Conservation (phyloP, 2,113 vertebrate genomes). For the Hippotragus niger region DNA sequence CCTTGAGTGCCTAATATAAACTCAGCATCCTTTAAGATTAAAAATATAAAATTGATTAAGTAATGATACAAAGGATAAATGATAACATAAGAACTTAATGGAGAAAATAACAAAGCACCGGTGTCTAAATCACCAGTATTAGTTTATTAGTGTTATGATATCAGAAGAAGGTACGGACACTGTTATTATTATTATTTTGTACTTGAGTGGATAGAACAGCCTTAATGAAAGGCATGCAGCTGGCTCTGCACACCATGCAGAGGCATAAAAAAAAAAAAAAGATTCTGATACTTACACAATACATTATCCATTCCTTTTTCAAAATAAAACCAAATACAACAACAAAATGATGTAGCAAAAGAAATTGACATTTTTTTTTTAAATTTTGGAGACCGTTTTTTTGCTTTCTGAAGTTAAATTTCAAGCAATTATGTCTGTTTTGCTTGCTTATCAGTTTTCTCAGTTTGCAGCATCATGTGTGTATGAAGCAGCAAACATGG, state of each 20-base stretch:
- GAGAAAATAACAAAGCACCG: neutral
- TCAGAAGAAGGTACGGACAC: neutral
- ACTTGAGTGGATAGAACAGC: neutral
- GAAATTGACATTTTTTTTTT: neutral
- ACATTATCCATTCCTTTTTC: neutral
- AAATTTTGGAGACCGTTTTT: neutral
- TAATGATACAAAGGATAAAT: neutral
- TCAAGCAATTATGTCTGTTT: neutral
- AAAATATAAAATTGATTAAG: neutral
- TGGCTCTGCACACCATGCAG: neutral
- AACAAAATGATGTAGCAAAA: neutral
- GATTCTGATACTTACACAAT: neutral
- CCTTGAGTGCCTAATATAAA: neutral
- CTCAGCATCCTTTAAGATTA: neutral
- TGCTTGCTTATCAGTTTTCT: neutral
- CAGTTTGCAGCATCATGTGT: neutral
- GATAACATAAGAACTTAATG: neutral
- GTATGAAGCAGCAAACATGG: neutral
- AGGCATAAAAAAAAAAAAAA: neutral
- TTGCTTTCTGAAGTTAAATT: slow-evolving; percentile 1
- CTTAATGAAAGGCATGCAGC: neutral
- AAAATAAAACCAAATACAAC: neutral
- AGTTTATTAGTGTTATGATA: neutral
- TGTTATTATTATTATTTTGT: neutral
- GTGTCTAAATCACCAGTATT: neutral